Evolutionary conservation across 2,888 invertebrate species (phyloP).

Genomic region (Dromius quadrimaculatus): DNA sequence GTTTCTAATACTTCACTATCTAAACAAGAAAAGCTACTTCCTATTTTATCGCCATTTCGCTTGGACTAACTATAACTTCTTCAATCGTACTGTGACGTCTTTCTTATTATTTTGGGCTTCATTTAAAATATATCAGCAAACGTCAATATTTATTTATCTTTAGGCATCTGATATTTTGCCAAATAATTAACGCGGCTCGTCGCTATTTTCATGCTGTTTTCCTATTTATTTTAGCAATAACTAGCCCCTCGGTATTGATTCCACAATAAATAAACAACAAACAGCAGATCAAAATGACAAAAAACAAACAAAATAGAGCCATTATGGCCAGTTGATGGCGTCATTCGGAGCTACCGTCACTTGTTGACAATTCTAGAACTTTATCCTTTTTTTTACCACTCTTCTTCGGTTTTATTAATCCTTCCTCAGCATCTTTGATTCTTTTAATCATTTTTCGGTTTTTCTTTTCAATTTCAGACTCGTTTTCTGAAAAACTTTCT

Average conservation of each 20-base stretch:
- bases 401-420: slow-evolving; percentile 57
- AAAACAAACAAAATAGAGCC: slow-evolving; percentile 70
- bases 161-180: neutral
- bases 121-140: too few species aligned
- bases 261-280: slow-evolving; percentile 71
- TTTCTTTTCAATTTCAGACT: slow-evolving; percentile 50
- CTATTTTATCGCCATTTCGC: too few species aligned
- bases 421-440: slow-evolving; percentile 52
- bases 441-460: slow-evolving; percentile 46
- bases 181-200: neutral
- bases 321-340: slow-evolving; percentile 71
- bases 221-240: slow-evolving; percentile 62
- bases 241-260: slow-evolving; percentile 69
- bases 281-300: slow-evolving; percentile 70
- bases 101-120: too few species aligned
- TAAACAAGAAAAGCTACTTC: too few species aligned
- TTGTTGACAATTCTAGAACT: slow-evolving; percentile 56
- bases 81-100: too few species aligned
- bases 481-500: slow-evolving; percentile 53
- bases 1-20: too few species aligned
- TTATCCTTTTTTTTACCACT: slow-evolving; percentile 58
- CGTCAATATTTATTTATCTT: neutral
- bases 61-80: too few species aligned
- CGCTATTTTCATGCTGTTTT: slow-evolving; percentile 25
- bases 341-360: slow-evolving; percentile 65